phyloP scores from a whole-genome alignment of 2,797 vertebrate genomes.

The Siniperca undulata region DNA sequence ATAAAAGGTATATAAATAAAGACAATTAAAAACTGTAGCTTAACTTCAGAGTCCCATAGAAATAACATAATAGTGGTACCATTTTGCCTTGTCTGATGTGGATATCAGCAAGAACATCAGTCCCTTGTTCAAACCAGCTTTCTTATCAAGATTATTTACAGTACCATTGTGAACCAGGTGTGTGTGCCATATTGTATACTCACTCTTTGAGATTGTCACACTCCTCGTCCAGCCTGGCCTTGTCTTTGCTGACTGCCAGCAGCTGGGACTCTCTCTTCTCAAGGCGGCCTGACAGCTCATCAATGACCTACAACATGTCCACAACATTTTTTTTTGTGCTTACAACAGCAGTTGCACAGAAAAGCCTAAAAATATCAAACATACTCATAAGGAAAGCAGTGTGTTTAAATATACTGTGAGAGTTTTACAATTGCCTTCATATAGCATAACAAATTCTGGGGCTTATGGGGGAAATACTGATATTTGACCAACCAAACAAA shows the following conservation, averaged over 20 bases:
- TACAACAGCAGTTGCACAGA: not conserved
- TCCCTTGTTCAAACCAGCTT: conserved; percentile 4
- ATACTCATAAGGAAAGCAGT: not conserved
- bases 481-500: not conserved
- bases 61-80: not conserved
- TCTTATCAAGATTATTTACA: conserved; percentile 8
- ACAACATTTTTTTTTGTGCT: conserved; percentile 17
- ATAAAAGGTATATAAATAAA: not conserved
- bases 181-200: conserved; percentile 76
- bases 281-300: conserved; percentile 92
- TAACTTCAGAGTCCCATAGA: not conserved
- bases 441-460: not conserved
- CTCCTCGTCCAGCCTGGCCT: conserved; percentile 93
- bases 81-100: not conserved
- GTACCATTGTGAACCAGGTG: not conserved
- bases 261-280: conserved; percentile 96
- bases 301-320: conserved; percentile 86
- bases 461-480: not conserved
- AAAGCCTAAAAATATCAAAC: not conserved
- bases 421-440: not conserved
- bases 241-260: conserved; percentile 95
- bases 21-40: not conserved
- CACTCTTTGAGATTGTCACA: conserved; percentile 98
- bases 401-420: not conserved
- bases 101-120: not conserved